Percentiles rank a stretch among this genome's conserved stretches.
Evolutionary conservation across 2,888 invertebrate genomes (phyloP).

Genomic region (Caenorhabditis sp.): DNA sequence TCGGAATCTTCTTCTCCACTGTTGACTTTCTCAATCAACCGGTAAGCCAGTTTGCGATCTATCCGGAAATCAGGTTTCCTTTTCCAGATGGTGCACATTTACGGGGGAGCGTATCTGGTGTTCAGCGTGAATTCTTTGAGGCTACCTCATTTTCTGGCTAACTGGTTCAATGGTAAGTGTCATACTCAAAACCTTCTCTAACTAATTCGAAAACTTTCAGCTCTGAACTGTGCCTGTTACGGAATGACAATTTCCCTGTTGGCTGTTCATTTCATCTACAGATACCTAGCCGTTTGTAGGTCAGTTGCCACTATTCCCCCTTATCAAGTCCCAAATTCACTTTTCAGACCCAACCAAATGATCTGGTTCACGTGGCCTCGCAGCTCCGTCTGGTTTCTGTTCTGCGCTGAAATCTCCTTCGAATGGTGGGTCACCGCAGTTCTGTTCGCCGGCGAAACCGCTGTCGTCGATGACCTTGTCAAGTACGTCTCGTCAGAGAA

Average conservation of each 20-base stretch:
- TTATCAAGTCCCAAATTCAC: too few species aligned
- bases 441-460: conserved; percentile 47
- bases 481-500: too few species aligned
- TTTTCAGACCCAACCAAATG: conserved; percentile 55
- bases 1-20: conserved; percentile 45
- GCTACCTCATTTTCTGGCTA: conserved; percentile 51
- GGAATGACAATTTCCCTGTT: conserved; percentile 59
- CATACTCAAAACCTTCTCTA: background rate
- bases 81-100: conserved; percentile 58
- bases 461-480: conserved; percentile 37
- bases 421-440: conserved; percentile 61
- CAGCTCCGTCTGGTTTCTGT: conserved; percentile 47
- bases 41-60: conserved; percentile 14
- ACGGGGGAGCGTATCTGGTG: conserved; percentile 50
- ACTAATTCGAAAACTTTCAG: conserved; percentile 10
- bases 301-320: too few species aligned
- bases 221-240: conserved; percentile 57
- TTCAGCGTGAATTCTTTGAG: conserved; percentile 44
- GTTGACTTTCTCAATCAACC: conserved; percentile 56
- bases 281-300: conserved; percentile 57
- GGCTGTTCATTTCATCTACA: conserved; percentile 56
- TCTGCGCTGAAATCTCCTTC: conserved; percentile 47
- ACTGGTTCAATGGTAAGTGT: conserved; percentile 47
- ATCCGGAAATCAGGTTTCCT: too few species aligned
- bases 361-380: conserved; percentile 54